Evolutionary conservation across 1,140 invertebrate genomes (phyloP).

Genomic region (Saccostrea cuccullata): DNA sequence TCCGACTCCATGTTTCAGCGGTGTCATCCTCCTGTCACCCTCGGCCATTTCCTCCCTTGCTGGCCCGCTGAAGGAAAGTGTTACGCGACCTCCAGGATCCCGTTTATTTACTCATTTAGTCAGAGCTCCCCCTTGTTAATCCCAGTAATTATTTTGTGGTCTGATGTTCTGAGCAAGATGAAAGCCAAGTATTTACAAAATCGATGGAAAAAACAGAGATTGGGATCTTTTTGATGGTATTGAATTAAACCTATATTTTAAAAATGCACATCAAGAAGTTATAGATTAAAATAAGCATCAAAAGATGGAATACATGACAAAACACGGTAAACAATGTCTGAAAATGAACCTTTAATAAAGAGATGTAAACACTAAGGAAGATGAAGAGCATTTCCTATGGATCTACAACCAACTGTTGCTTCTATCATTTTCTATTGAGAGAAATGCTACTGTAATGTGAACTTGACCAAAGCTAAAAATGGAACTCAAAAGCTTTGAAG

Average conservation of each 20-base stretch:
- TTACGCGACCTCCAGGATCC: neutral
- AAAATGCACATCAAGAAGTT: neutral
- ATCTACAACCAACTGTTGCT: no score
- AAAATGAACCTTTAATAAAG: neutral
- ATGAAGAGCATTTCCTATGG: no score
- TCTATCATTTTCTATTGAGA: no score
- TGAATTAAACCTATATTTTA: neutral
- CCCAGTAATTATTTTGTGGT: neutral
- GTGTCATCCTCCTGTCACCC: neutral
- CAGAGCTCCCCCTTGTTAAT: neutral
- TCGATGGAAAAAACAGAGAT: neutral
- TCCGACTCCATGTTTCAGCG: neutral
- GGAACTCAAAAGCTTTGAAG: no score
- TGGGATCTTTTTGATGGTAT: slow-evolving; percentile 5
- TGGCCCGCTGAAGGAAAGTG: neutral
- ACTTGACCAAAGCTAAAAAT: no score
- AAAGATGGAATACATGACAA: neutral
- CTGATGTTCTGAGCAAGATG: neutral
- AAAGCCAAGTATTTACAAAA: slow-evolving; percentile 27
- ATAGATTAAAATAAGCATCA: neutral
- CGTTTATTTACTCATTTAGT: slow-evolving; percentile 21
- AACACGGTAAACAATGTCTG: neutral
- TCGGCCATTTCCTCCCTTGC: neutral
- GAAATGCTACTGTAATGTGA: no score
- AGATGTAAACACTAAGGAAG: neutral